Percentiles rank a stretch among this genome's conserved stretches.
phyloP scores from a whole-genome alignment of 2,888 invertebrate species.

The Lasioglossum figueresi region DNA sequence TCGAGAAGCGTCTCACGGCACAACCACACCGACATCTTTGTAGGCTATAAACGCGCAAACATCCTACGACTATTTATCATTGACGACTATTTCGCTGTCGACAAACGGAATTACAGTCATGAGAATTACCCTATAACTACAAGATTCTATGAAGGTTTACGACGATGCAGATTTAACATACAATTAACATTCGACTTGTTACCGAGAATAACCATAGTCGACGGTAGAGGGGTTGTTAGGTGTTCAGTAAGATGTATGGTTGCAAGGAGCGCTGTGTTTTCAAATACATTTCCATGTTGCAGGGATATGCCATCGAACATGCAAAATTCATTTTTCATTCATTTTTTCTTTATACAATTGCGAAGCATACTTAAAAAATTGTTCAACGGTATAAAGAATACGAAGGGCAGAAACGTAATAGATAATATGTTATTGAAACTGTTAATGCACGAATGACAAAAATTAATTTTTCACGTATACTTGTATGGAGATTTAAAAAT shows the following conservation, averaged over 20 bases:
- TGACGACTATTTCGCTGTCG: neutral
- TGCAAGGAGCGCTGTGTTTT: neutral
- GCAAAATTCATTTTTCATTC: neutral
- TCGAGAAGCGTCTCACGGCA: neutral
- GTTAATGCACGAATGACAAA: neutral
- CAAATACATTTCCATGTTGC: neutral
- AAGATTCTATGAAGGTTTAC: slow-evolving; percentile 5
- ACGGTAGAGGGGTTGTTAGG: neutral
- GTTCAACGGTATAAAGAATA: neutral
- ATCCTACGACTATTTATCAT: slow-evolving; percentile 1
- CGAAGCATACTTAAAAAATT: neutral
- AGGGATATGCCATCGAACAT: neutral
- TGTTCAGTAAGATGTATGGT: neutral
- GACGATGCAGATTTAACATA: slow-evolving; percentile 1
- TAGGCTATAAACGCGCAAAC: neutral
- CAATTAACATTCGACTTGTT: neutral
- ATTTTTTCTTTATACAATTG: neutral
- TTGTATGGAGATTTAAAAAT: neutral
- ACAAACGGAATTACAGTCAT: slow-evolving; percentile 6
- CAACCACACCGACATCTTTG: neutral
- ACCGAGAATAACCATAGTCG: neutral
- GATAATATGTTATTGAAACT: neutral
- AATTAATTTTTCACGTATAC: neutral
- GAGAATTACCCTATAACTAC: neutral
- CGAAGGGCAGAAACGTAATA: neutral